These are phyloP conservation scores for Dicrostonyx torquatus DNA, from an alignment of 2,797 vertebrate species.

Conservation along the genomic window DNA sequence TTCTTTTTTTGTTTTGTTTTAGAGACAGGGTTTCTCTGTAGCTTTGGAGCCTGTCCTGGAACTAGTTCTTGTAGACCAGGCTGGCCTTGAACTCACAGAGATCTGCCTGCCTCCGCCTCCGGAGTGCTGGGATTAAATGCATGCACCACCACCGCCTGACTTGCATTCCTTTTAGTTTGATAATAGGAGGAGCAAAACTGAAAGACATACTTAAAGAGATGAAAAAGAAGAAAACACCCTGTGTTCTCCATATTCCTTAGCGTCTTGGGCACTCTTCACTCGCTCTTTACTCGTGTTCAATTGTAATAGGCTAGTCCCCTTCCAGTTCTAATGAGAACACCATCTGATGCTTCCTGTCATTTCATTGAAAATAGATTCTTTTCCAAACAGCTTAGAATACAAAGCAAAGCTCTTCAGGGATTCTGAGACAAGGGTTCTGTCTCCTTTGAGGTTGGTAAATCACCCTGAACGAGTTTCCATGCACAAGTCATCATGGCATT, in stretches of 20 bases:
- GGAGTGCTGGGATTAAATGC: too few relatives aligned
- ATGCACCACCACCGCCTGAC: too few relatives aligned
- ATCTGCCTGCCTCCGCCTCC: too few relatives aligned
- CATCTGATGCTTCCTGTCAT: constrained; percentile 55
- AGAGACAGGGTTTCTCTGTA: too few relatives aligned
- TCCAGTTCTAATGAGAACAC: constrained; percentile 45
- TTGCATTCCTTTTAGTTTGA: constrained; percentile 30
- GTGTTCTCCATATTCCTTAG: background rate
- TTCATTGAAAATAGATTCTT: constrained; percentile 41
- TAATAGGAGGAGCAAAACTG: constrained; percentile 57
- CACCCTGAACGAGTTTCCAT: background rate
- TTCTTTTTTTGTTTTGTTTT: too few relatives aligned
- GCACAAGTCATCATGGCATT: background rate
- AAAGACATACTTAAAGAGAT: constrained; percentile 44
- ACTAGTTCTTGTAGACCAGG: too few relatives aligned
- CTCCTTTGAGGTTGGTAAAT: background rate
- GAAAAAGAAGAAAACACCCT: background rate
- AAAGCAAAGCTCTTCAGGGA: constrained; percentile 22
- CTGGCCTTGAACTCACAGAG: too few relatives aligned
- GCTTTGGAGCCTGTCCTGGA: too few relatives aligned
- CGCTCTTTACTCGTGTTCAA: constrained; percentile 4
- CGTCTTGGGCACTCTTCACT: background rate
- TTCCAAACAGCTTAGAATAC: constrained; percentile 44
- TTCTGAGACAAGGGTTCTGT: constrained; percentile 34
- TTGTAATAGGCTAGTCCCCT: constrained; percentile 27